Percentiles rank a stretch among this genome's conserved stretches.
Evolutionary conservation across 2,113 vertebrate genomes (phyloP).

Genomic region (Mirounga angustirostris): DNA sequence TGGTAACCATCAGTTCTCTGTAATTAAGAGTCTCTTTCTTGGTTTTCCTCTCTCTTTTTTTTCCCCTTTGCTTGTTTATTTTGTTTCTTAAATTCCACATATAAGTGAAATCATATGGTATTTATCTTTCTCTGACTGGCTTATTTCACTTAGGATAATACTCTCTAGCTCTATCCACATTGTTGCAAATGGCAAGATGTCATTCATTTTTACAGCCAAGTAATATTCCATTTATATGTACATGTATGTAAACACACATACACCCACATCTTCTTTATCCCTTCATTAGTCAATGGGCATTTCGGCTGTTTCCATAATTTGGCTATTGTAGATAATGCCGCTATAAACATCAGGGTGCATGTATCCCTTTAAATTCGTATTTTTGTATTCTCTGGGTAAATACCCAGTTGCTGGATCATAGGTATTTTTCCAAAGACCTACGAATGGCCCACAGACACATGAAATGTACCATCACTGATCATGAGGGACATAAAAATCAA

Average conservation of each 20-base stretch:
- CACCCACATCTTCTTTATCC: background rate
- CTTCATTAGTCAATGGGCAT: background rate
- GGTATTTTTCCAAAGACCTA: background rate
- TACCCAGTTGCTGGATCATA: background rate
- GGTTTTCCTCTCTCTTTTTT: background rate
- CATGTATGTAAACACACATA: background rate
- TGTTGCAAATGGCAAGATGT: background rate
- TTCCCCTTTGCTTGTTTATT: background rate
- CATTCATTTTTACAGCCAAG: background rate
- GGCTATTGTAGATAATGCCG: background rate
- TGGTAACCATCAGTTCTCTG: background rate
- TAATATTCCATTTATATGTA: background rate
- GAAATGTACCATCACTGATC: background rate
- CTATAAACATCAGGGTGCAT: background rate
- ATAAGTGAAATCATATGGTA: background rate
- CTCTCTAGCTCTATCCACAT: background rate
- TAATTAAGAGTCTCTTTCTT: background rate
- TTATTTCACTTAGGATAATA: background rate
- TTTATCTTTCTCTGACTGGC: background rate
- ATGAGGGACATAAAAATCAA: background rate
- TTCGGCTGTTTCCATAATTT: background rate
- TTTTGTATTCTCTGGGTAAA: background rate
- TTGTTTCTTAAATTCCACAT: background rate
- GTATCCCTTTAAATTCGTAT: background rate
- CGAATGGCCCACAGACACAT: background rate